Percentiles rank a stretch among this genome's conserved stretches.
phyloP scores from a whole-genome alignment of 1,140 invertebrate genomes.

The Zeugodacus cucurbitae region DNA sequence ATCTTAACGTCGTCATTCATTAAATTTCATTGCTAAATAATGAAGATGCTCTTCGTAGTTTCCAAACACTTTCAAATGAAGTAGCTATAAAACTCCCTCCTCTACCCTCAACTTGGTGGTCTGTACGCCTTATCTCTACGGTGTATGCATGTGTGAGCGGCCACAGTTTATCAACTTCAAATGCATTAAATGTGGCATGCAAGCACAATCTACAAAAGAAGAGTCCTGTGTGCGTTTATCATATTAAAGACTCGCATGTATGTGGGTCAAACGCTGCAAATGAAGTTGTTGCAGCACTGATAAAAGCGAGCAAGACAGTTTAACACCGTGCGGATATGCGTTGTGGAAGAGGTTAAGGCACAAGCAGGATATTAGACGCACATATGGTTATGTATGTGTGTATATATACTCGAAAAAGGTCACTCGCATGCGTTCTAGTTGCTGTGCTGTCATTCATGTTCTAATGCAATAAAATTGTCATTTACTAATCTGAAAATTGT shows the following conservation, averaged over 20 bases:
- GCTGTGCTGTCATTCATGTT: neutral
- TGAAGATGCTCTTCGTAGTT: neutral
- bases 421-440: neutral
- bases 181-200: slow-evolving; percentile 23
- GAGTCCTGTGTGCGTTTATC: neutral
- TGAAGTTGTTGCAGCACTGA: slow-evolving; percentile 18
- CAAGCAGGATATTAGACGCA: neutral
- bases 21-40: neutral
- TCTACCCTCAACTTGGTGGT: neutral
- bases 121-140: neutral
- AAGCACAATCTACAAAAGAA: neutral
- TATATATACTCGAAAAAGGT: neutral
- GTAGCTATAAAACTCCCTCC: neutral
- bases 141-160: neutral
- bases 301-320: neutral
- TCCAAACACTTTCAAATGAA: neutral
- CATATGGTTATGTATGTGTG: neutral
- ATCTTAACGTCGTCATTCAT: too few relatives aligned
- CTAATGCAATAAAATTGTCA: slow-evolving; percentile 22
- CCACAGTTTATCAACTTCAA: neutral
- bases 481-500: neutral
- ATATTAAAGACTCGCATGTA: neutral
- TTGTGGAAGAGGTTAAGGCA: neutral
- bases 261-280: neutral
- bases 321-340: neutral